phyloP scores from a whole-genome alignment of 2,113 vertebrate species.

The Tragelaphus buxtoni region DNA sequence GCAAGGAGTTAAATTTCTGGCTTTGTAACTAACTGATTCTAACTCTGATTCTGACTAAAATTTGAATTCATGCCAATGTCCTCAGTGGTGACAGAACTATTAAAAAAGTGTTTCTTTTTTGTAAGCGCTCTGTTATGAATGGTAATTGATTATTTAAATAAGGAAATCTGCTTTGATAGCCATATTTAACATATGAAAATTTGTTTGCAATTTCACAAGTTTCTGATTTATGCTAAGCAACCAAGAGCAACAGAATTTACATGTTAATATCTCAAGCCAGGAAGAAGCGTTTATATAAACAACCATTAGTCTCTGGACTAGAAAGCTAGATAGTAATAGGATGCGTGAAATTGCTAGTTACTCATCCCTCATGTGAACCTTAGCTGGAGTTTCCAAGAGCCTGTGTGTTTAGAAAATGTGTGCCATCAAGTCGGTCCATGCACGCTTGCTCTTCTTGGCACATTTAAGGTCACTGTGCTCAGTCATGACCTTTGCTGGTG shows the following conservation, averaged over 20 bases:
- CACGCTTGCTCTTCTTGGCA: background rate
- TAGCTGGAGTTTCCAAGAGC: background rate
- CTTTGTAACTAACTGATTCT: background rate
- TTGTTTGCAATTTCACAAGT: constrained; percentile 15
- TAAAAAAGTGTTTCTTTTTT: background rate
- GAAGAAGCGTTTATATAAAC: constrained; percentile 2
- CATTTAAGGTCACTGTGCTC: background rate
- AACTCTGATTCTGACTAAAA: background rate
- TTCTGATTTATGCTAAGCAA: constrained; percentile 30
- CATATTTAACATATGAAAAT: constrained; percentile 24
- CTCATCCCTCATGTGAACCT: background rate
- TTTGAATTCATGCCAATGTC: background rate
- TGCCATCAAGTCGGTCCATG: background rate
- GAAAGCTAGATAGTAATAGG: background rate
- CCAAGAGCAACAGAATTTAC: background rate
- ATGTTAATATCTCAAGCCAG: background rate
- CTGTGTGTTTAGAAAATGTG: background rate
- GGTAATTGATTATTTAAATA: constrained; percentile 35
- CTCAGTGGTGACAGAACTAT: background rate
- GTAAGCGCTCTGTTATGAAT: background rate
- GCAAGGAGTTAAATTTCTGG: background rate
- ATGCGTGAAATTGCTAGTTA: background rate
- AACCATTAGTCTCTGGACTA: background rate
- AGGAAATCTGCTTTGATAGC: constrained; percentile 19
- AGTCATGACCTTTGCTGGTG: background rate